These are phyloP conservation scores for Rugalucina vietnamica DNA, from an alignment of 2,888 invertebrate species.

Conservation along the genomic window DNA sequence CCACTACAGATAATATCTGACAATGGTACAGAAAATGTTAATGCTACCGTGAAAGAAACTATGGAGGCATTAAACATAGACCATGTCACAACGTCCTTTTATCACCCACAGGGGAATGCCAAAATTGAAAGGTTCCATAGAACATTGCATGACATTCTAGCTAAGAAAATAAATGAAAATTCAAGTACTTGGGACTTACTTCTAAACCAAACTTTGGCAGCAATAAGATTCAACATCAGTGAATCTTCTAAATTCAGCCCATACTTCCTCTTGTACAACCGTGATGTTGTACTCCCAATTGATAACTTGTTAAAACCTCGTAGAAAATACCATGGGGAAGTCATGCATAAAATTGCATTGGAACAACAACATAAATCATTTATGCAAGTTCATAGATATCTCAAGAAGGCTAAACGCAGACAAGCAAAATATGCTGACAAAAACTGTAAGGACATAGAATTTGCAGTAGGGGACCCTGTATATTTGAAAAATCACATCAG, in stretches of 20 bases:
- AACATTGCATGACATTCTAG: background rate
- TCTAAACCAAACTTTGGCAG: slow-evolving; percentile 38
- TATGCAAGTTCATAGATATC: slow-evolving; percentile 17
- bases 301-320: slow-evolving; percentile 39
- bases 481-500: background rate
- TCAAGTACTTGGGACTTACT: slow-evolving; percentile 26
- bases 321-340: slow-evolving; percentile 22
- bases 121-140: slow-evolving; percentile 15
- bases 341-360: background rate
- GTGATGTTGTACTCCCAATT: slow-evolving; percentile 36
- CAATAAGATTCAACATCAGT: slow-evolving; percentile 19
- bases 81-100: slow-evolving; percentile 32
- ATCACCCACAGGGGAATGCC: slow-evolving; percentile 27
- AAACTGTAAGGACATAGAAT: background rate
- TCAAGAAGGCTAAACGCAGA: slow-evolving; percentile 29
- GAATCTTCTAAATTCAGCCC: slow-evolving; percentile 27
- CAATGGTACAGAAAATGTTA: slow-evolving; percentile 31
- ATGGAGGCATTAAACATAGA: slow-evolving; percentile 27
- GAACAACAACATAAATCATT: slow-evolving; percentile 29
- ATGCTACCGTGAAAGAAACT: slow-evolving; percentile 15
- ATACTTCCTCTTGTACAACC: slow-evolving; percentile 32
- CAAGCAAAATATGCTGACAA: slow-evolving; percentile 30
- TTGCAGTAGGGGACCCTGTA: background rate
- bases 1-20: slow-evolving; percentile 32
- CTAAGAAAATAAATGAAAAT: background rate